phyloP scores from a whole-genome alignment of 2,113 vertebrate species.

The Mungos mungo region DNA sequence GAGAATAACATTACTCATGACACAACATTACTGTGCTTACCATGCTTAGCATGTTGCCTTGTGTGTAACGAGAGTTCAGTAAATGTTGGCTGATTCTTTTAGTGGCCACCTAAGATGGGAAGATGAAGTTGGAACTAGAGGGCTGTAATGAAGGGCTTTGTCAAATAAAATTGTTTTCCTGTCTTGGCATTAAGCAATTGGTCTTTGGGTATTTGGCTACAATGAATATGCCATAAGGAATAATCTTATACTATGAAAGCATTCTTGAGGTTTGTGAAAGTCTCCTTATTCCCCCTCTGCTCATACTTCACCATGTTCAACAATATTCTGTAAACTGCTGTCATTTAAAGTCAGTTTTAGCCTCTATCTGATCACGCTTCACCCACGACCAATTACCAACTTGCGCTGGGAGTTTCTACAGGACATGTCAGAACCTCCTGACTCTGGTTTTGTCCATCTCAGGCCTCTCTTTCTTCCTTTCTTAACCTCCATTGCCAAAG shows the following conservation, averaged over 20 bases:
- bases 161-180: conserved; percentile 43
- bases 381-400: not conserved
- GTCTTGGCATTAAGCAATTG: not conserved
- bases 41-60: not conserved
- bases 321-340: not conserved
- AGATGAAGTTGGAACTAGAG: not conserved
- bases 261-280: not conserved
- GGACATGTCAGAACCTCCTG: not conserved
- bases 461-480: not conserved
- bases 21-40: not conserved
- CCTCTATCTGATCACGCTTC: not conserved
- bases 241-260: not conserved
- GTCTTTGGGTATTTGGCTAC: not conserved
- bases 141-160: not conserved
- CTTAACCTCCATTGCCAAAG: not conserved
- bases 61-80: not conserved
- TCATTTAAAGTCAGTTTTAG: not conserved
- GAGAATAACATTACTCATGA: not conserved
- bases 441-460: not conserved
- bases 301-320: not conserved
- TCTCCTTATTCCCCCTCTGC: not conserved
- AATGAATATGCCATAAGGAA: conserved; percentile 5
- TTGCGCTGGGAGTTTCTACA: not conserved
- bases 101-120: not conserved
- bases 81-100: not conserved